A percentile compares a stretch with the other conserved stretches of the same genome.
phyloP scores from a whole-genome alignment of 2,797 vertebrate species.

The Acanthurus leucopareius region DNA sequence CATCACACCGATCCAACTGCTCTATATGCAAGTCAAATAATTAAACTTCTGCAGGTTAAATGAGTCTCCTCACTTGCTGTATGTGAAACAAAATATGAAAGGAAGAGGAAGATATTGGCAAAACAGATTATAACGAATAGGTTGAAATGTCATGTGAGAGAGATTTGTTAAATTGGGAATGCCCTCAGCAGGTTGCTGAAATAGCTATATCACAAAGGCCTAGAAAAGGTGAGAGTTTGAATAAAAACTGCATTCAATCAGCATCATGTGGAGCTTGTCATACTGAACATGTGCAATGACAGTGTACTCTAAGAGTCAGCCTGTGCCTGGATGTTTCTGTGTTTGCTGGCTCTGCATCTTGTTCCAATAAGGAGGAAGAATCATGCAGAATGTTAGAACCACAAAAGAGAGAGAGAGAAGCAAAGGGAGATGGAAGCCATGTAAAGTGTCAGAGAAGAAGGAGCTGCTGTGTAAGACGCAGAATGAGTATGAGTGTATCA shows the following conservation, averaged over 20 bases:
- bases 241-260: conserved; percentile 50
- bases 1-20: background rate
- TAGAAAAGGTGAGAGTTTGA: conserved; percentile 9
- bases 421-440: background rate
- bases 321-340: conserved; percentile 23
- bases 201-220: background rate
- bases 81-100: background rate
- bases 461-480: conserved; percentile 16
- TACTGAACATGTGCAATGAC: conserved; percentile 44
- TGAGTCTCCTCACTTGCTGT: background rate
- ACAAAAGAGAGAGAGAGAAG: conserved; percentile 7
- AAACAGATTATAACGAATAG: background rate
- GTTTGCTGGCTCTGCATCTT: conserved; percentile 43
- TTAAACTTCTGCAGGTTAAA: background rate
- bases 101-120: background rate
- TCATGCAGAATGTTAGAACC: conserved; percentile 37
- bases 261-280: conserved; percentile 56
- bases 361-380: conserved; percentile 52
- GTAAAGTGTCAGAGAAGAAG: conserved; percentile 28
- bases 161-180: background rate
- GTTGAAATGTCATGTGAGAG: background rate
- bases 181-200: conserved; percentile 30
- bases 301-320: conserved; percentile 43
- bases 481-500: background rate
- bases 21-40: conserved; percentile 4